Base-by-base conservation (phyloP, 2,888 invertebrate genomes). In the Pristionchus arcanus region DNA sequence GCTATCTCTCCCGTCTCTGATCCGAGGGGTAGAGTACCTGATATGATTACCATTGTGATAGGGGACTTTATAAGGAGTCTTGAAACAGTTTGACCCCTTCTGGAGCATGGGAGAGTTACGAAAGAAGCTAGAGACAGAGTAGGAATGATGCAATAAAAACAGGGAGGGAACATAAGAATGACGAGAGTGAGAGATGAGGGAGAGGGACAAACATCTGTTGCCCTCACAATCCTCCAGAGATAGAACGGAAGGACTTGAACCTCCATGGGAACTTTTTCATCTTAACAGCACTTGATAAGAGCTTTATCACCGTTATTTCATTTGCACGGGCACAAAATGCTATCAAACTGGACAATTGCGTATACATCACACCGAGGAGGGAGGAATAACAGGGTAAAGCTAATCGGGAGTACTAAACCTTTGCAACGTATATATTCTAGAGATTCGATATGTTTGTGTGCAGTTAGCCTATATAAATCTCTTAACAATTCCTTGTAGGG, bases 401-500 rank as follows among this genome's bases (percentile, higher is more conserved):
- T 81, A 81, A 28, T 81, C 81, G 28, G 25, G 19, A 9, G 49
- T 81, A 81, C 81, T 81, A 81, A 81, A 81, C 49, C 81, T 81
- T 31, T 77, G 31, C 68, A 68, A 68, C 68, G 68, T 59, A 66
- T n/a, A 31, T 74, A 15, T 49, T 53, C 81, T 81, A 81, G 81
- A 81, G 81, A 81, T 81, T 81, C 49, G 81, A 81, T 81, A 81
- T 81, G 77, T 49, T 77, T n/a, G 77, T 42, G 28, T 81, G 19
- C 37, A 74, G 37, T 74, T 74, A 74, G 74, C 74, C 68, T 42
- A 31, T 68, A 77, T 77, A 81, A n/a, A 81, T 81, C 81, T 81
- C 81, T 77, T 7, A 49, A 49, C 81, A 49, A 81, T 28, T 77
- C 77, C 77, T 16, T 53, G 28, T 53, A 81, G 81, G 81, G 28